Base-by-base conservation (phyloP, 2,113 vertebrate species). In the Triplophysa rosa region DNA sequence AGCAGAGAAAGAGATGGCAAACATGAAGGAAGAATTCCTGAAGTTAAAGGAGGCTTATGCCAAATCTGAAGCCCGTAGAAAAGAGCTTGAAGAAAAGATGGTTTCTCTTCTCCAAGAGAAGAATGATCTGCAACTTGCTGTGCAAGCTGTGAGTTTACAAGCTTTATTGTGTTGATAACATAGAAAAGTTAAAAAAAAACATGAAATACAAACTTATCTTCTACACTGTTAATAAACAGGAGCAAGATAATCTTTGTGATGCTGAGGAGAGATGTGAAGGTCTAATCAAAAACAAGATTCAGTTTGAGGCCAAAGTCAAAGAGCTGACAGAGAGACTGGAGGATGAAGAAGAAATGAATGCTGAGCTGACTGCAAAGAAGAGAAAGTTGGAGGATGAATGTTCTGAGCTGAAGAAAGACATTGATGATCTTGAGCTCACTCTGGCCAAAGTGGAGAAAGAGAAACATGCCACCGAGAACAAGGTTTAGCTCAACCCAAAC, bases 381-480 rank as follows among this genome's bases (percentile, higher is more conserved):
- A 90, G 94, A 67, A 95, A 95, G 75, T 89, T 95, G 86, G 94
- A 95, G 67, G 94, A 95, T 0, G 94, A 95, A 17, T 94, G 94
- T 71, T 93, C 93, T 0, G 94, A 95, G 81, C 92, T 95, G 16
- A 95, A 95, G 78, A 95, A 90, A 68, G 94, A 95, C 76, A 95
- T 95, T 0, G 94, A 95, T 1, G 94, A 95, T 85, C 83, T 95
- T 75, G 94, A 95, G 84, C 13, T 95, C 79, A 83, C 94, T 0
- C 4, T 96, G 87, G 95, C 95, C 79, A 96, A 96, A 85, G 95
- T 96, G 83, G 95, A 96, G 77, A 96, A 96, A 75, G 95, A 96
- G 88, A 96, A 96, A 71, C 95, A 96, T 0, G 95, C 95, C 0
- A 97, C 95, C 0, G 95, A 96, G 88, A 97, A 97, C 88, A 95